Evolutionary conservation across 2,888 invertebrate species (phyloP).

Genomic region (Coleophora flavipennella): DNA sequence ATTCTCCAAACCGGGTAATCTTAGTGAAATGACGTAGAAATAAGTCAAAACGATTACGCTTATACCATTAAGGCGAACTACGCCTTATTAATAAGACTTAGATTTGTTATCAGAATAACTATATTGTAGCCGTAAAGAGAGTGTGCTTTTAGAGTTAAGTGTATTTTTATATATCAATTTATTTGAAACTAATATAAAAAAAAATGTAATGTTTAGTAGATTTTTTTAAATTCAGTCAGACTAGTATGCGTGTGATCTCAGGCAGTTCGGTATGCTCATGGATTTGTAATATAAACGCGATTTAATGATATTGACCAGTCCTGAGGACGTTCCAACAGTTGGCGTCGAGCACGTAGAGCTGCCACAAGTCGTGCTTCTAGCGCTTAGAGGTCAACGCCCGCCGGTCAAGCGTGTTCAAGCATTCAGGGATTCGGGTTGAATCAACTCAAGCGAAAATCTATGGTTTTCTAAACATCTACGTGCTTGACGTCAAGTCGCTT

Average conservation of each 20-base stretch:
- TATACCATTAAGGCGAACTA: conserved; percentile 47
- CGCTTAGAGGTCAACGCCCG: no score
- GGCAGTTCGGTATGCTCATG: no score
- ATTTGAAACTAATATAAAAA: conserved; percentile 55
- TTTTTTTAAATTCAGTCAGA: conserved; percentile 36
- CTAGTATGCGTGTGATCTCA: conserved; percentile 47
- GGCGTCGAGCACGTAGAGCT: no score
- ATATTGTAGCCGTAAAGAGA: conserved; percentile 19
- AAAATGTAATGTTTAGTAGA: conserved; percentile 36
- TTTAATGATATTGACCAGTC: no score
- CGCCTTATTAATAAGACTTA: conserved; percentile 65
- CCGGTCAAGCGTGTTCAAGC: no score
- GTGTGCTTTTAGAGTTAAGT: conserved; percentile 47
- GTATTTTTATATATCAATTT: conserved; percentile 67
- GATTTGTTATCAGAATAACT: conserved; percentile 54
- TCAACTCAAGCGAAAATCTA: no score
- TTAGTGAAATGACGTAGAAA: conserved; percentile 39
- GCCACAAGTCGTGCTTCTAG: no score
- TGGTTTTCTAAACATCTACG: no score
- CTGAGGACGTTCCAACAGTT: no score
- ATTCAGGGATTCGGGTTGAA: no score
- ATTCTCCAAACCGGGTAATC: conserved; percentile 29
- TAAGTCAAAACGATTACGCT: conserved; percentile 68
- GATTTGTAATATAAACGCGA: no score
- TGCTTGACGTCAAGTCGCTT: no score